phyloP scores from a whole-genome alignment of 1,140 invertebrate species.

The Laupala kohalensis region DNA sequence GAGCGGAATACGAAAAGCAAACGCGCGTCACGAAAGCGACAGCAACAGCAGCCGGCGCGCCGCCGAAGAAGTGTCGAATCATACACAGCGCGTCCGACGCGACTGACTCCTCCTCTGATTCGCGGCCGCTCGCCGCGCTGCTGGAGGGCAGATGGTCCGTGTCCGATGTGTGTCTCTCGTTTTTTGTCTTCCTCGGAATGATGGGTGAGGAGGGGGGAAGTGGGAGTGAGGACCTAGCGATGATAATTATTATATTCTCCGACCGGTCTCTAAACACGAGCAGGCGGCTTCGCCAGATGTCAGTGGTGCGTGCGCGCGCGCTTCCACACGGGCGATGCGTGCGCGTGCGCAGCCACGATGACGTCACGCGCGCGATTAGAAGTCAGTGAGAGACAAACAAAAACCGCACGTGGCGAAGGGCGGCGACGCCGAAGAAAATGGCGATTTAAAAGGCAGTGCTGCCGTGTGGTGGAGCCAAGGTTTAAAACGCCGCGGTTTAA shows the following conservation, averaged over 20 bases:
- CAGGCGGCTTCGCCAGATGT: neutral
- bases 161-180: neutral
- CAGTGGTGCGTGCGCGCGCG: neutral
- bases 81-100: neutral
- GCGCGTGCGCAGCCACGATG: neutral
- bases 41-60: neutral
- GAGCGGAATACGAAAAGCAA: neutral
- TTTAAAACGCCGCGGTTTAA: too few species aligned
- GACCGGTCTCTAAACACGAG: neutral
- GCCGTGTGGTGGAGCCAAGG: too few species aligned
- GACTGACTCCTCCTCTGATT: neutral
- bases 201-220: too few species aligned
- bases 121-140: too few species aligned
- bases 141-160: neutral
- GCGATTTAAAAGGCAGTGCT: neutral
- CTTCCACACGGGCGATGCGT: neutral
- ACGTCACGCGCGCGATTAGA: neutral
- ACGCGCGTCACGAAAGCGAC: neutral
- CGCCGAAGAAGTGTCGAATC: neutral
- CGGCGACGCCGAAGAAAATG: neutral
- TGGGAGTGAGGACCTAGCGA: neutral
- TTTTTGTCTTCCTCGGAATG: too few species aligned
- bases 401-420: neutral
- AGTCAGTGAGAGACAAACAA: neutral
- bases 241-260: neutral